Evolutionary conservation across 2,888 invertebrate genomes (phyloP), one percentile per base, ranked within the genome.

Genomic region (Chrysomela aeneicollis): DNA sequence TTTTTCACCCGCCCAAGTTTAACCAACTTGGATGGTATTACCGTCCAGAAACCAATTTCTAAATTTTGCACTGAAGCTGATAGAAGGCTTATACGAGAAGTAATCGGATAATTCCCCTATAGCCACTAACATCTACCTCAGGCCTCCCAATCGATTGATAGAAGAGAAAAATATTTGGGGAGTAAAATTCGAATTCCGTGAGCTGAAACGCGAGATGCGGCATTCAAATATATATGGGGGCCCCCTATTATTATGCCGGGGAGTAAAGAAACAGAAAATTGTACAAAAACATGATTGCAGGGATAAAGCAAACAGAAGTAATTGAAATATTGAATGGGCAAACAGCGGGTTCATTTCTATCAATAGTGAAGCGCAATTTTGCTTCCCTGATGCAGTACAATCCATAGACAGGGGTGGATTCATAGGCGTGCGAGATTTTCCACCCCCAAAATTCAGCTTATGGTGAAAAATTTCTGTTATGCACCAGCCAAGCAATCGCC

Each of bases 311-410:
- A 66, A 68, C 58, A 64, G 17, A 62, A 61, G 59, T 66, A 66
- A 66, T 66, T 68, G 69, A 64, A 66, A 68, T 65, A 63, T 62
- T 64, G 63, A 69, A 61, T 64, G 57, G 19, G 60, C 66, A 69
- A 69, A 69, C 66, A 66, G 60, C 63, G 64, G 69, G 59, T 63
- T 66, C 61, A 69, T 66, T 69, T 69, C 58, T 64, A 66, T 69
- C 66, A 66, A 62, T 69, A 71, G 67, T 63, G 62, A 57, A 70
- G 66, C 66, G 71, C 71, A 69, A 74, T 74, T n/a, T 75, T 73
- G 73, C 72, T 69, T 74, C 74, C 72, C 74, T 73, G 76, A 73
- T 74, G 76, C 75, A 74, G 74, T 75, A 71, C 73, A 76, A 74
- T 76, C 74, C 74, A 73, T 73, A 6, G 3, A 73, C 26, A 46